Percentiles rank a stretch among this genome's conserved stretches.
Conservation (phyloP, 2,888 invertebrate genomes). For the Seladonia tumulorum region DNA sequence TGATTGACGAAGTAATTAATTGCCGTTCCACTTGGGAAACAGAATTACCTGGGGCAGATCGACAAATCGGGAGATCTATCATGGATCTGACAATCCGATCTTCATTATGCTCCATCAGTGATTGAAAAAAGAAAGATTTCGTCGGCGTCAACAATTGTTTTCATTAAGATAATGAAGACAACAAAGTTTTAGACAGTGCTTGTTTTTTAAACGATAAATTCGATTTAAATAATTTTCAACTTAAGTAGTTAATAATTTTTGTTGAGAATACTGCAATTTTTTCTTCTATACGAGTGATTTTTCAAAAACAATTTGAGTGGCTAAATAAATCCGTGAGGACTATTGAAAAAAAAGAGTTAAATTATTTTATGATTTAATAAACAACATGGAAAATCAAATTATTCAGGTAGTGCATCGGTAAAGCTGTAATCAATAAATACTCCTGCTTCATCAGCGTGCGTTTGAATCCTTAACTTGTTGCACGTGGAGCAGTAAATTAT, state of each 20-base stretch:
- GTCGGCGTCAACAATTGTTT: not conserved
- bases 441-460: not conserved
- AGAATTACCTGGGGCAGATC: not conserved
- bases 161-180: not conserved
- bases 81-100: not conserved
- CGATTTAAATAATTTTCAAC: not conserved
- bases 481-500: not conserved
- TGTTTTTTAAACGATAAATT: not conserved
- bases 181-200: not conserved
- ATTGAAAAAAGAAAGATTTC: not conserved
- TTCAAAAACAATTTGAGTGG: too few species aligned
- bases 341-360: not conserved
- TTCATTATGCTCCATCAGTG: not conserved
- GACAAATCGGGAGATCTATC: not conserved
- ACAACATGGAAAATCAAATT: not conserved
- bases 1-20: slow-evolving; percentile 25
- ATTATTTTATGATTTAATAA: not conserved
- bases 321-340: too few species aligned
- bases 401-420: not conserved
- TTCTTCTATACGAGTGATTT: too few species aligned
- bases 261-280: too few species aligned
- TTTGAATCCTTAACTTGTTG: not conserved
- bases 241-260: too few species aligned
- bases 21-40: slow-evolving; percentile 4
- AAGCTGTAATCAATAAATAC: not conserved